Evolutionary conservation across 2,113 vertebrate species (phyloP).

Genomic region (Mystacornis crossleyi): DNA sequence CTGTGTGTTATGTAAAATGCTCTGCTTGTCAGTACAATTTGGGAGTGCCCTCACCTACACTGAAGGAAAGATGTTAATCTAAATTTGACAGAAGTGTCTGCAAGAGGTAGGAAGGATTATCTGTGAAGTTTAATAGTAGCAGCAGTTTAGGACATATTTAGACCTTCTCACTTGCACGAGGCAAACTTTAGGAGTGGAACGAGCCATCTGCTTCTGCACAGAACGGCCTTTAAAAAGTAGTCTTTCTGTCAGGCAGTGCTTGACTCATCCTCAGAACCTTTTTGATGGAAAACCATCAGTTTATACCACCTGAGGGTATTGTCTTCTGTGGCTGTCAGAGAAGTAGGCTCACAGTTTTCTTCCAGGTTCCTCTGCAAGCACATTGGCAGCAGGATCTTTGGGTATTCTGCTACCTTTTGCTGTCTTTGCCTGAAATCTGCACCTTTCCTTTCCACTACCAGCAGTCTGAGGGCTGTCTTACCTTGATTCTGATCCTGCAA

Average conservation of each 20-base stretch:
- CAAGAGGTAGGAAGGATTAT: conserved; percentile 13
- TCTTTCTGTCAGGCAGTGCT: neutral
- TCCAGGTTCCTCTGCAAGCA: neutral
- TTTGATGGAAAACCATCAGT: neutral
- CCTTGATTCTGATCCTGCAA: neutral
- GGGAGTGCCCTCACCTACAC: neutral
- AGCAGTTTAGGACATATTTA: conserved; percentile 40
- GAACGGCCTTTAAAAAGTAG: neutral
- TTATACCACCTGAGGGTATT: neutral
- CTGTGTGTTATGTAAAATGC: neutral
- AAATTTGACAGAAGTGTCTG: conserved; percentile 23
- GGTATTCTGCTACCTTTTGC: neutral
- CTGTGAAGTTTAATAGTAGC: neutral
- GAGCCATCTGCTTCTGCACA: conserved; percentile 35
- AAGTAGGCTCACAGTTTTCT: neutral
- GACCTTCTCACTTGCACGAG: neutral
- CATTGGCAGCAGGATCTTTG: neutral
- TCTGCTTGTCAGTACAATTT: neutral
- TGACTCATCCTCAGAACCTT: neutral
- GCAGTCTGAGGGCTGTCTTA: neutral
- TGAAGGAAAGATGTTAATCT: neutral
- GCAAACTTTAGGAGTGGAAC: neutral
- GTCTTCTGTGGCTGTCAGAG: neutral
- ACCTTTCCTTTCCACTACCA: neutral
- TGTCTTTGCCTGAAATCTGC: neutral